Conservation (phyloP, 1,140 invertebrate species). For the Bactericera cockerelli region DNA sequence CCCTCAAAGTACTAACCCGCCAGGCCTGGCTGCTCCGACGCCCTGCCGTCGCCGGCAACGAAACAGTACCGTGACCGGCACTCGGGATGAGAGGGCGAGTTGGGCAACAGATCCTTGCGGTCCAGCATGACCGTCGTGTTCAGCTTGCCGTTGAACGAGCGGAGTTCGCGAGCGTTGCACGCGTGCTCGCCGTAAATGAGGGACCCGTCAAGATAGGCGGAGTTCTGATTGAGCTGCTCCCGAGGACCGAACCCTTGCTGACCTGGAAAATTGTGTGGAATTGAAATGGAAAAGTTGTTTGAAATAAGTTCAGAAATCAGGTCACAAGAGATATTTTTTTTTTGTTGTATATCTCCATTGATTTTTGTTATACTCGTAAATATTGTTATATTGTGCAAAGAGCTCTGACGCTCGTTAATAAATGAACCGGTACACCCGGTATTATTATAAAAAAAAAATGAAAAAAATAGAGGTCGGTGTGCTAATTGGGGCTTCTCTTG, state of each 20-base stretch:
- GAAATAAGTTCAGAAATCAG: too few species aligned
- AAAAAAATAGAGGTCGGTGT: too few species aligned
- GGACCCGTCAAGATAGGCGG: constrained; percentile 73
- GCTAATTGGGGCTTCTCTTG: too few species aligned
- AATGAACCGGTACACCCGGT: too few species aligned
- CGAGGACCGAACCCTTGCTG: constrained; percentile 43
- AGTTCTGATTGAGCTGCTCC: constrained; percentile 88
- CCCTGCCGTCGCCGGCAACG: constrained; percentile 52
- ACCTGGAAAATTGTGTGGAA: not conserved
- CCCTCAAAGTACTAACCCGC: constrained; percentile 34
- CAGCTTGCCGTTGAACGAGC: constrained; percentile 59
- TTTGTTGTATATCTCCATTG: too few species aligned
- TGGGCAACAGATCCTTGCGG: constrained; percentile 61
- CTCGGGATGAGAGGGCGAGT: constrained; percentile 54
- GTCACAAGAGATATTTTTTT: too few species aligned
- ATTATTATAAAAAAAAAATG: too few species aligned
- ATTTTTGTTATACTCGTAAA: not conserved
- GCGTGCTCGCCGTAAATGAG: constrained; percentile 64
- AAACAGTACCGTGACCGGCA: constrained; percentile 45
- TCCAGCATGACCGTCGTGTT: constrained; percentile 56
- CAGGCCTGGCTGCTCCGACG: constrained; percentile 74
- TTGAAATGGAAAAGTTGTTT: not conserved
- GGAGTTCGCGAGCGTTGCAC: constrained; percentile 53
- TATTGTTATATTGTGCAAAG: too few species aligned
- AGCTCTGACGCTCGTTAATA: too few species aligned